These are phyloP conservation scores for Caerostris extrusa DNA, from an alignment of 1,140 invertebrate genomes.

Conservation along the genomic window DNA sequence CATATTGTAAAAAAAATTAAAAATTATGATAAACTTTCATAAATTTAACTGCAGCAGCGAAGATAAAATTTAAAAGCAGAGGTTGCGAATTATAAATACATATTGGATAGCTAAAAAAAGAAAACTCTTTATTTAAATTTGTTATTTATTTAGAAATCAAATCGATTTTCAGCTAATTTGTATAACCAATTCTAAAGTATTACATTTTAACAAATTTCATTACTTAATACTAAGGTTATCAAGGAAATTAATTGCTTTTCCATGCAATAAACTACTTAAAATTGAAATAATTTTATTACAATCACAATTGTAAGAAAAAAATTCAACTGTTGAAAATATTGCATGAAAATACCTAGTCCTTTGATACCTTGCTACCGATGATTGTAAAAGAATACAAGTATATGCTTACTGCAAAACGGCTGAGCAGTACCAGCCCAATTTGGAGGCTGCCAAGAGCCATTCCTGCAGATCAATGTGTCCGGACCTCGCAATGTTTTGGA, in stretches of 20 bases:
- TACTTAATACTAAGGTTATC: neutral
- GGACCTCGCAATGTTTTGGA: slow-evolving; percentile 49
- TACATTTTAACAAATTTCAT: neutral
- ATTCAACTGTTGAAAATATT: neutral
- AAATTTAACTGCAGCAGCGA: too few relatives aligned
- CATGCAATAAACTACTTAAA: neutral
- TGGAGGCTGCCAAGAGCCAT: slow-evolving; percentile 56
- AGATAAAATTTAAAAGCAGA: too few relatives aligned
- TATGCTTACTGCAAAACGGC: slow-evolving; percentile 66
- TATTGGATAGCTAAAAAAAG: too few relatives aligned
- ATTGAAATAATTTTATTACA: neutral
- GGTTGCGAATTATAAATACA: too few relatives aligned
- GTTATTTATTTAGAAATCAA: neutral
- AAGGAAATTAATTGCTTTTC: neutral
- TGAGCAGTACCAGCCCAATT: neutral
- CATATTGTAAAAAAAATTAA: too few relatives aligned
- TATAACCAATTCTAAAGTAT: neutral
- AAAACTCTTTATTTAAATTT: too few relatives aligned
- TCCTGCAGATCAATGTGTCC: slow-evolving; percentile 61
- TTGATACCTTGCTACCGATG: neutral
- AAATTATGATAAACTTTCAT: too few relatives aligned
- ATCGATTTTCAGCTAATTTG: neutral
- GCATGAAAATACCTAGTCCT: neutral
- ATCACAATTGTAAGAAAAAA: too few relatives aligned
- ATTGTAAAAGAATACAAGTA: neutral